phyloP scores from a whole-genome alignment of 2,888 invertebrate species.

The Crepidodera aurea region DNA sequence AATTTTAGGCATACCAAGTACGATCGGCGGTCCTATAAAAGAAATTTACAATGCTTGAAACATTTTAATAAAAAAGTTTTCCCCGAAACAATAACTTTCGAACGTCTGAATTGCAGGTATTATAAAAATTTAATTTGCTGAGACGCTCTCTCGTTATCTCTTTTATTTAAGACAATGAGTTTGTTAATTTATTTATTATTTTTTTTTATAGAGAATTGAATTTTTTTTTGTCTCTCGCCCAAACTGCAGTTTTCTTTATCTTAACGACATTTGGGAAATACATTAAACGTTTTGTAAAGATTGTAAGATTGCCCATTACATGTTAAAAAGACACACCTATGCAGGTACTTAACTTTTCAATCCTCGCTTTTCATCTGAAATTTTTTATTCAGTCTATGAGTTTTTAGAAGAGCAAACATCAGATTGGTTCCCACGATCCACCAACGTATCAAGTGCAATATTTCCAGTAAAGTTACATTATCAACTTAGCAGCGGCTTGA shows the following conservation, averaged over 20 bases:
- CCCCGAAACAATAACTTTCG: conserved; percentile 5
- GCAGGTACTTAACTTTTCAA: no score
- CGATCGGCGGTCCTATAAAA: neutral
- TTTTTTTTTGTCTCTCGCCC: no score
- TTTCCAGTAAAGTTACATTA: no score
- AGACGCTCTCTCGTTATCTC: conserved; percentile 4
- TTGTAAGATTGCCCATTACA: no score
- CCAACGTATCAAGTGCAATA: neutral
- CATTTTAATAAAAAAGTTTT: conserved; percentile 7
- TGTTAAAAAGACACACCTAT: no score
- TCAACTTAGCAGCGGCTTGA: neutral
- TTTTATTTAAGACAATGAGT: conserved; percentile 1
- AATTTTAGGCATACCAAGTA: neutral
- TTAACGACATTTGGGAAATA: no score
- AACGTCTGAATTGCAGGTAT: conserved; percentile 9
- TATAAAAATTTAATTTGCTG: conserved; percentile 3
- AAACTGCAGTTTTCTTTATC: no score
- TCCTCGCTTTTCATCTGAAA: no score
- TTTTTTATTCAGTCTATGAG: no score
- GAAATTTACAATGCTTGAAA: conserved; percentile 8
- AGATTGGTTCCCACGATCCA: no score
- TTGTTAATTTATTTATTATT: neutral
- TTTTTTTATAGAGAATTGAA: neutral
- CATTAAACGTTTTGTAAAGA: no score
- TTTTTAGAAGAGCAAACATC: no score